Base-by-base conservation (phyloP, 1,140 invertebrate species). In the Ceratina calcarata region DNA sequence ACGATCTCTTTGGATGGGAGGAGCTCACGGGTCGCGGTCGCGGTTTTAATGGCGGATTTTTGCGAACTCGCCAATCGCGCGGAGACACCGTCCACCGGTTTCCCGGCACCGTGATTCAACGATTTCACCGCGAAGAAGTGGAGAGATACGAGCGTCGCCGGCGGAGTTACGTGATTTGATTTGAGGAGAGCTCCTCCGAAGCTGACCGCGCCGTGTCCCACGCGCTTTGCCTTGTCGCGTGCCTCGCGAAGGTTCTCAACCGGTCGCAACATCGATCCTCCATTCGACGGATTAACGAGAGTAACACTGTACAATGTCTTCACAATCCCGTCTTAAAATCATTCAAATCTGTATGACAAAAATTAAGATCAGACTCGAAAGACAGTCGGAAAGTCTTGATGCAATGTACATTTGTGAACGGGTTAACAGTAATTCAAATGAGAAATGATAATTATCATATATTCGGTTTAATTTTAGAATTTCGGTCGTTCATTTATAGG, bases 11-110 rank as follows among this genome's bases (percentile, higher is more conserved):
- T 81, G 80, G 83, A 89, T 91, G 90, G 91, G 91, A 91, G 91
- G 91, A 91, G 91, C 90, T 85, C 85, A 45, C 37, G 37, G 37
- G 78, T 86, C 73, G 51, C 51, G 37, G 37, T 88, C 86, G 86
- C 86, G 87, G 75, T 90, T 91, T 89, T 91, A 91, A 91, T 91
- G 90, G 90, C 91, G 91, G 91, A 91, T 91, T 91, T 91, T 91
- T 91, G 89, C 87, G 72, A 45, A 86, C 81, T 91, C 87, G 87
- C 88, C 90, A 91, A 91, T 91, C 86, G 85, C 86, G 81, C 80
- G 78, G 86, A 76, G 18, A 67, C 62, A 75, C 81, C 71, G 45
- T 79, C 84, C 76, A 82, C 78, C 70, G 53, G 71, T 71, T 79
- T 69, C 83, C 81, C 78, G 75, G 82, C 62, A 81, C 70, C 76